Base-by-base conservation (phyloP, 2,113 vertebrate genomes). In the Campylomormyrus tamandua region DNA sequence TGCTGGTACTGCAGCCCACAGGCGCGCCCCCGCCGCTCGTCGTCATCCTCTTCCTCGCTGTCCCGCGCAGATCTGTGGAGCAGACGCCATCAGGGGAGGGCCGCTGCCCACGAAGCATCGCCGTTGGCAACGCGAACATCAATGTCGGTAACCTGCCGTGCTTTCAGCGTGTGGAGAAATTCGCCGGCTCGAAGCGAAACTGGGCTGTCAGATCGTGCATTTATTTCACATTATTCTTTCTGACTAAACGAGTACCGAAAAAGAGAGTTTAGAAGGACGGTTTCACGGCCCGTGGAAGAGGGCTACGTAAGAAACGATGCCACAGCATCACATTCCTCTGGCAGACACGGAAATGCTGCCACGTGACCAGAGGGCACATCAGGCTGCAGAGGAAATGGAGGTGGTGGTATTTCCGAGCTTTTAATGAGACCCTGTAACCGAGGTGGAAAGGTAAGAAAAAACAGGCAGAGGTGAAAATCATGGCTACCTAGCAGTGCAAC, bases 31-130 rank as follows among this genome's bases (percentile, higher is more conserved):
- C 96, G 94, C 50, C 96, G 94, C 90, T 98, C 98, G 0, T 98
- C 98, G 3, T 98, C 98, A 0, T 99, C 98, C n/a, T 99, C 98
- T 0, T 99, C 98, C 3, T 99, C 98, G 0, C 98, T 99, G 90
- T 98, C 97, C 17, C 96, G 94, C 0, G 97, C 93, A 0, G 97
- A 96, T 93, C 98, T 99, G 91, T 13, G 1, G 89, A 42, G 46
- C 24, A 74, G 24, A 74, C 7, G 19, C 35, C 50, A 27, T 48
- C 48, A 13, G n/a, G 49, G 39, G 31, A 42, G 31, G 27, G 21
- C 13, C 27, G 2, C 56, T 5, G 24, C 45, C 19, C 11, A 3
- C 45, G n/a, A 17, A n/a, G 5, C 5, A 8, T 13, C 35, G 17
- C 48, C 19, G 48, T 1, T 31, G 42, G 62, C 27, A 0, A 89